Evolutionary conservation across 2,113 vertebrate species (phyloP).

Genomic region (Ptychochromis oligacanthus): DNA sequence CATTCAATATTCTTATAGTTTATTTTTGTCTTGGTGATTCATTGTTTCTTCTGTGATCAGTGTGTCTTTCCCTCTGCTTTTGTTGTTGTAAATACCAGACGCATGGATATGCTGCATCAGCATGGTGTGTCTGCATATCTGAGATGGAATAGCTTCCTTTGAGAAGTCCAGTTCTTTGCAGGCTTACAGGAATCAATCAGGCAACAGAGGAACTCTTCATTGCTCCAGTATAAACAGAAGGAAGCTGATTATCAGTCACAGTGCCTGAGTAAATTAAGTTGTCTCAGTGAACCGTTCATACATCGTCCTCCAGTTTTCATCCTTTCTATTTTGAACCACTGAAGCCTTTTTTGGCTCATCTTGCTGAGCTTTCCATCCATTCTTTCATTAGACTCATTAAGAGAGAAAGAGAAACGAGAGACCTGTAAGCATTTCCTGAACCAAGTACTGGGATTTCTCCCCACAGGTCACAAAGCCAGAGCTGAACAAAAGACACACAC

Average conservation of each 20-base stretch:
- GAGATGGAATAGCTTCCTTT: conserved; percentile 20
- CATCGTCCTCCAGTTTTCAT: background rate
- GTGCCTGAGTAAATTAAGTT: background rate
- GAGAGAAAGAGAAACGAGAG: conserved; percentile 14
- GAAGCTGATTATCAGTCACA: background rate
- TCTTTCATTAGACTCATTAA: conserved; percentile 37
- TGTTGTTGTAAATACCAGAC: conserved; percentile 19
- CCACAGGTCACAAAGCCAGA: conserved; percentile 40
- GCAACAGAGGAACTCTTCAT: background rate
- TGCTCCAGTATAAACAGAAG: background rate
- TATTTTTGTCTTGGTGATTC: background rate
- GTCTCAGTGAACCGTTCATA: conserved; percentile 5
- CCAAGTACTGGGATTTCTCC: conserved; percentile 45
- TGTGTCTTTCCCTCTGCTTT: conserved; percentile 34
- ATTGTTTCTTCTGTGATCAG: background rate
- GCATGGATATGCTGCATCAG: conserved; percentile 20
- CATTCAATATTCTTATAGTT: background rate
- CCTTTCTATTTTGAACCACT: background rate
- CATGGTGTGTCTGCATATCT: conserved; percentile 4
- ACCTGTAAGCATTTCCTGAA: conserved; percentile 32
- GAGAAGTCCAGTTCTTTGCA: background rate
- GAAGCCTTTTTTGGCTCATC: conserved; percentile 30
- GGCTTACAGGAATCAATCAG: background rate
- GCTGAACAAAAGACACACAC: conserved; percentile 37
- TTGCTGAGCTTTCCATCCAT: conserved; percentile 11